Base-by-base conservation (phyloP, 2,113 vertebrate genomes). In the Argyrosomus japonicus region DNA sequence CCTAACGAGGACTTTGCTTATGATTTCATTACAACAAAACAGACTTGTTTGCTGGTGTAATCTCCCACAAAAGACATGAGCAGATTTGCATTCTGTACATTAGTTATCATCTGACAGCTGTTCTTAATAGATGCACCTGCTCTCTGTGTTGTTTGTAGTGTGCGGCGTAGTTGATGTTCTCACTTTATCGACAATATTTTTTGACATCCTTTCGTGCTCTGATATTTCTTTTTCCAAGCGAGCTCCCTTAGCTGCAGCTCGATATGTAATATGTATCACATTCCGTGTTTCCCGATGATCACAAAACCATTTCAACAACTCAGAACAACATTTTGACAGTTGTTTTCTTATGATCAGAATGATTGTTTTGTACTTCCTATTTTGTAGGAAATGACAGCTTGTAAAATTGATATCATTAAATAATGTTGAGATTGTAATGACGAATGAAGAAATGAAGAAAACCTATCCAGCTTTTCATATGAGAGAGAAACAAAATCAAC, bases 11-110 rank as follows among this genome's bases (percentile, higher is more conserved):
- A 83, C 57, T 76, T 60, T 57, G 32, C 25, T 53, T 50, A 10
- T 70, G 64, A 58, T 73, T 72, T 77, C 21, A 40, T 72, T 53
- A 72, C 57, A 57, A 63, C 43, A 53, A 45, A 29, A 23, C 77
- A 40, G 15, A 73, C 21, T 50, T 53, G 36, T 50, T 65, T 4
- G 32, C 36, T 8, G 15, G 21, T 2, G 0, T 57, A 23, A 45
- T 60, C 47, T 63, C 40, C 13, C 45, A 36, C 40, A 27, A 11
- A 65, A 63, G 15, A 47, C 53, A 60, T 17, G 6, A 14, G 56
- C 19, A 17, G 15, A 27, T 70, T 69, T 70, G 12, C 50, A 25
- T 76, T 56, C 1, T 56, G 57, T 63, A 19, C 15, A 63, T 76
- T 47, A 25, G 57, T 25, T 40, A n/a, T 75, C 2, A n/a, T 47